Percentiles rank a stretch among this genome's conserved stretches.
Conservation (phyloP, 1,140 invertebrate genomes). For the Caenorhabditis inopinata region DNA sequence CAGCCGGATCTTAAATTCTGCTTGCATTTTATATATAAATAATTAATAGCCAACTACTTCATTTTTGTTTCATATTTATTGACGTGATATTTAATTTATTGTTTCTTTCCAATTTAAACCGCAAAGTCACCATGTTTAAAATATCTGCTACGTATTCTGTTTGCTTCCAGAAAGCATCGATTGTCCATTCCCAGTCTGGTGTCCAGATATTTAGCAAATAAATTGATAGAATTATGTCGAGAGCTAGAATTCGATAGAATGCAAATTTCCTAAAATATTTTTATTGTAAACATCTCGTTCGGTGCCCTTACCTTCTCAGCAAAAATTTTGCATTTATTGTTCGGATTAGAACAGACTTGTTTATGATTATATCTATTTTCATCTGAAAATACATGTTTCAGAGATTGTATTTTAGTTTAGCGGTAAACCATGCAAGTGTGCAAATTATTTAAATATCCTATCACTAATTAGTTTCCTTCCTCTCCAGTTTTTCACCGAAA, state of each 20-base stretch:
- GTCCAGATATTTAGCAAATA: neutral
- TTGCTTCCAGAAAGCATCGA: neutral
- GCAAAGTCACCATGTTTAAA: slow-evolving; percentile 1
- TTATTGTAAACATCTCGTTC: neutral
- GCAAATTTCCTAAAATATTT: neutral
- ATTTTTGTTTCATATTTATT: too few relatives aligned
- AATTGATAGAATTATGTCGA: neutral
- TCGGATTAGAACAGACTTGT: neutral
- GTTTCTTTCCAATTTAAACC: too few relatives aligned
- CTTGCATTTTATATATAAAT: too few relatives aligned
- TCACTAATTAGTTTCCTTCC: too few relatives aligned
- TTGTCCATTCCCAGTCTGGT: neutral
- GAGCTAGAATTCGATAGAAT: neutral
- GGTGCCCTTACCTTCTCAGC: neutral
- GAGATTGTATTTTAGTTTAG: neutral
- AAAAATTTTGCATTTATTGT: neutral
- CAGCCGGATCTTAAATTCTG: too few relatives aligned
- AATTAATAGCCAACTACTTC: too few relatives aligned
- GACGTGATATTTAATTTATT: too few relatives aligned
- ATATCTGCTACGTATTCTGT: neutral
- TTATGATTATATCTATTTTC: neutral
- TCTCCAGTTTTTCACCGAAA: too few relatives aligned
- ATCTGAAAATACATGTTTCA: neutral
- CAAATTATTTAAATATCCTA: neutral
- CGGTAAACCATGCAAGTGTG: neutral